Base-by-base conservation (phyloP, 2,797 vertebrate genomes). In the Euthynnus affinis region DNA sequence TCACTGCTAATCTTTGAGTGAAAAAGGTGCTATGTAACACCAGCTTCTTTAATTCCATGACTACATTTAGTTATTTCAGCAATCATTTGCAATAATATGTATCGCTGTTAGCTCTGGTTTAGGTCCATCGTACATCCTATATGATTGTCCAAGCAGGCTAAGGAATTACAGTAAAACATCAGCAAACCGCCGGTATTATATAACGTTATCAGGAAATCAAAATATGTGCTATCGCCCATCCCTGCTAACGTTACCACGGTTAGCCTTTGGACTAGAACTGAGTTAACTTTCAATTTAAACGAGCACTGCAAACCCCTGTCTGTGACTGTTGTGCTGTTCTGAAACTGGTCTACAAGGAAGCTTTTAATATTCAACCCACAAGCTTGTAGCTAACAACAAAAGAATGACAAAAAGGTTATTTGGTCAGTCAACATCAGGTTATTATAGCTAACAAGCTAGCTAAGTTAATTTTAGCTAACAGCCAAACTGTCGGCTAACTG, bases 401-500 rank as follows among this genome's bases (percentile, higher is more conserved):
- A 37, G 1, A 23, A 9, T 27, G 2, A 37, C n/a, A n/a, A 3
- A 32, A 5, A 18, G 0, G 7, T 10, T 6, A n/a, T 18, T 20
- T 25, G 4, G 2, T 4, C 7, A 64, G 22, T 62, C 34, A 13
- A 25, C 56, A 15, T 20, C 1, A 5, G 7, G 7, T 9, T 22
- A 53, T 6, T 4, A 17, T 23, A 49, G 20, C 13, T 71, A n/a
- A 22, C 18, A 27, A 44, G 40, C 40, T 42, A 42, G 4, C 40
- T 13, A 37, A 37, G 64, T 37, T 60, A 70, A 44, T 42, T 4
- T 29, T 62, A 74, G 52, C 44, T 51, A 42, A 42, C 40, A 14
- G 29, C 42, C 17, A 22, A 22, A 20, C 34, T 7, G 14, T 81
- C 23, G 8, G 5, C 34, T 53, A 74, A 22, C 51, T 46, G 9